phyloP scores from a whole-genome alignment of 2,888 invertebrate genomes.

The Rhodophaea formosa region DNA sequence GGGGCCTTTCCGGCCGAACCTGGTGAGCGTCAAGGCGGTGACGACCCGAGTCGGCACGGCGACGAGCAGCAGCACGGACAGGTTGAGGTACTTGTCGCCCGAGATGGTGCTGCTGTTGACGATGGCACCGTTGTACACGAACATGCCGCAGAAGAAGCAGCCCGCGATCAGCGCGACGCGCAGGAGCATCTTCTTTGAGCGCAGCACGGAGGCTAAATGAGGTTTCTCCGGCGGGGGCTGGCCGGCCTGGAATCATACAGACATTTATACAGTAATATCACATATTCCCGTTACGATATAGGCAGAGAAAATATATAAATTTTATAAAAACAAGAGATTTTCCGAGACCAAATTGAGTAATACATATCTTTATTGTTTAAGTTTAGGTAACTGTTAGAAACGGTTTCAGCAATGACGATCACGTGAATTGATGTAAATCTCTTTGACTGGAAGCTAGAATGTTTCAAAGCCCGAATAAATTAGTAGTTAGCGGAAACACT shows the following conservation, averaged over 20 bases:
- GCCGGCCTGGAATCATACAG: constrained; percentile 34
- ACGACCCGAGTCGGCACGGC: constrained; percentile 83
- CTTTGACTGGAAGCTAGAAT: too few relatives aligned
- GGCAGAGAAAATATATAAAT: too few relatives aligned
- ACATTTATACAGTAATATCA: too few relatives aligned
- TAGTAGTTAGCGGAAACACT: too few relatives aligned
- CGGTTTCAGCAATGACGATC: too few relatives aligned
- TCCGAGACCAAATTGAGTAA: too few relatives aligned
- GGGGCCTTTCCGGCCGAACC: constrained; percentile 79
- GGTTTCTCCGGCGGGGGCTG: constrained; percentile 31
- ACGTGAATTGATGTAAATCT: too few relatives aligned
- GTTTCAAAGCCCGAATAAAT: too few relatives aligned
- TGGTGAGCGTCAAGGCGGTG: constrained; percentile 81
- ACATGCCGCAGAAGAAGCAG: constrained; percentile 87
- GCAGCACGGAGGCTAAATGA: constrained; percentile 49
- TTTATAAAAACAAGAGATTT: too few relatives aligned
- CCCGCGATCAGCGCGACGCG: constrained; percentile 63
- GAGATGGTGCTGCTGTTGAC: constrained; percentile 87
- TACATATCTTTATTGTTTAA: too few relatives aligned
- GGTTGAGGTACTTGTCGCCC: constrained; percentile 89
- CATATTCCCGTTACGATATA: too few relatives aligned
- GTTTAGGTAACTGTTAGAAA: too few relatives aligned
- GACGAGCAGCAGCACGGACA: constrained; percentile 83
- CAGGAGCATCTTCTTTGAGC: constrained; percentile 55
- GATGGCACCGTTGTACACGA: constrained; percentile 89